A percentile compares a stretch with the other conserved stretches of the same genome.
Evolutionary conservation across 2,113 vertebrate genomes (phyloP).

Genomic region (Myotis brandtii): DNA sequence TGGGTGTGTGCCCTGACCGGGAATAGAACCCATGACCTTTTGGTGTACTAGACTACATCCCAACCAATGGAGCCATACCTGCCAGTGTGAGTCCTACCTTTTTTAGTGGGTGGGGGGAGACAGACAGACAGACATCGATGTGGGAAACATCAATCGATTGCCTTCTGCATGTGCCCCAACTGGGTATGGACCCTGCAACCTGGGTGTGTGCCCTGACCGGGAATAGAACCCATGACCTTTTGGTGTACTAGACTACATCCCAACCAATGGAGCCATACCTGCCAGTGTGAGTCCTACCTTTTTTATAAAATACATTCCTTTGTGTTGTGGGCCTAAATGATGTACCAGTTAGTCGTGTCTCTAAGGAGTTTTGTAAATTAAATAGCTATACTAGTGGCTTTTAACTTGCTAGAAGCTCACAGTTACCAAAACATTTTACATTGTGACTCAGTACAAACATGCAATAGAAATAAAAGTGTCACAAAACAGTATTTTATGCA

Average conservation of each 20-base stretch:
- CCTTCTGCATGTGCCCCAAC: neutral
- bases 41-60: neutral
- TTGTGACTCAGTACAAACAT: neutral
- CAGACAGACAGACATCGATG: no score
- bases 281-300: neutral
- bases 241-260: neutral
- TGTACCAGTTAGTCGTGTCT: neutral
- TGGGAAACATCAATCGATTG: neutral
- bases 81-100: neutral
- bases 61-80: neutral
- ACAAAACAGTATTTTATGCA: slow-evolving; percentile 7
- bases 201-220: neutral
- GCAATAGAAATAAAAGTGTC: neutral
- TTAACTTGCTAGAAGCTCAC: neutral
- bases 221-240: neutral
- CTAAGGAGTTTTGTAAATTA: slow-evolving; percentile 33
- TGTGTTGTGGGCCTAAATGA: neutral
- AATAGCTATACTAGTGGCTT: neutral
- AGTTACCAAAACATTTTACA: slow-evolving; percentile 45
- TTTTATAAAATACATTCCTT: slow-evolving; percentile 17
- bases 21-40: neutral
- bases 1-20: neutral
- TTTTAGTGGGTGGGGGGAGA: neutral
- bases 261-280: neutral
- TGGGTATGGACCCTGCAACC: neutral